phyloP scores from a whole-genome alignment of 2,113 vertebrate genomes.

The Halichoerus grypus region DNA sequence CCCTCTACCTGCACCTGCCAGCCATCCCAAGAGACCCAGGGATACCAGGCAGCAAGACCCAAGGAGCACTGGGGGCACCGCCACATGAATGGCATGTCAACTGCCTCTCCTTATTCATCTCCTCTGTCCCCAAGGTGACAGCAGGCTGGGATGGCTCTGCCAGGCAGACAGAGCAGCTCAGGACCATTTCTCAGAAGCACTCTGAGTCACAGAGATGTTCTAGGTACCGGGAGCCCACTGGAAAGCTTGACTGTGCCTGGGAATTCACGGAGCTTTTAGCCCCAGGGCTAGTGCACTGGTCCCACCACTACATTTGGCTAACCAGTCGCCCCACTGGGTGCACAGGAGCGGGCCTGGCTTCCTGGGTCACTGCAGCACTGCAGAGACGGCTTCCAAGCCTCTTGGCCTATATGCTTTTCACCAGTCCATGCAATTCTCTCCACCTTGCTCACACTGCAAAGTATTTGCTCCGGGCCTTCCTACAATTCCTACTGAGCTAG shows the following conservation, averaged over 20 bases:
- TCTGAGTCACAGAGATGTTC: background rate
- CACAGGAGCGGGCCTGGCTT: background rate
- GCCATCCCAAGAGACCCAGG: background rate
- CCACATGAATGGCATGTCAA: background rate
- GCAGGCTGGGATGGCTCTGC: background rate
- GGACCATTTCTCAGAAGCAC: background rate
- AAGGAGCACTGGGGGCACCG: background rate
- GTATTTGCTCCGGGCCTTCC: constrained; percentile 15
- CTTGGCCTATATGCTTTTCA: background rate
- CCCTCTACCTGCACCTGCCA: background rate
- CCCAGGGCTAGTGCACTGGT: background rate
- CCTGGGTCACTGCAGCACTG: background rate
- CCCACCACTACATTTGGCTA: background rate
- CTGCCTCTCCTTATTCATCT: background rate
- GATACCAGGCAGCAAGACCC: background rate
- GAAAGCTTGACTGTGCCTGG: background rate
- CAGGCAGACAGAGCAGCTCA: background rate
- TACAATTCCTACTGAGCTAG: background rate
- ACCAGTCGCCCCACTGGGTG: background rate
- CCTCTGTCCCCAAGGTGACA: background rate
- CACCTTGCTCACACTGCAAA: background rate
- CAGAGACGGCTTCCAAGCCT: background rate
- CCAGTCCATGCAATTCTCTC: background rate
- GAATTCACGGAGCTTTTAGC: background rate
- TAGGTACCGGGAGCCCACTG: background rate